These are phyloP conservation scores for Ceramica pisi DNA, from an alignment of 2,888 invertebrate species.

Conservation along the genomic window DNA sequence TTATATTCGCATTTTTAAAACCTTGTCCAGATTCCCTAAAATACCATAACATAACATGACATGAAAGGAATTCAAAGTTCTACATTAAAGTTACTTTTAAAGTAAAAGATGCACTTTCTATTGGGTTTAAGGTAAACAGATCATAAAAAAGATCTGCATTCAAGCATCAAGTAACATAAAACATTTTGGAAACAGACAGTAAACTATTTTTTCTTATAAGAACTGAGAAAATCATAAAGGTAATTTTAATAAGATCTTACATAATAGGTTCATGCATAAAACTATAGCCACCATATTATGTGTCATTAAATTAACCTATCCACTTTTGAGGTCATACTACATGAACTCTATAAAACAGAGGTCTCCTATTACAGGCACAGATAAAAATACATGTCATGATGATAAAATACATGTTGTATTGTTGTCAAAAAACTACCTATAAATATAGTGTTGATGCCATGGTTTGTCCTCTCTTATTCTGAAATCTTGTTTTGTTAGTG, in stretches of 20 bases:
- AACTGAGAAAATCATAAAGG: neutral
- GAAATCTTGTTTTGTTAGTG: too few relatives aligned
- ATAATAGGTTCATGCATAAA: slow-evolving; percentile 2
- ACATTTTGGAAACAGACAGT: neutral
- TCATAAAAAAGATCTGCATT: neutral
- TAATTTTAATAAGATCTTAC: neutral
- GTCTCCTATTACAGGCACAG: slow-evolving; percentile 6
- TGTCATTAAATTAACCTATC: slow-evolving; percentile 19
- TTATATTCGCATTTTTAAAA: neutral
- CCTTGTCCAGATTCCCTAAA: neutral
- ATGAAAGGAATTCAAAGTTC: neutral
- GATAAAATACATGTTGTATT: neutral
- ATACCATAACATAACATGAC: neutral
- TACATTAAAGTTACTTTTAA: slow-evolving; percentile 6
- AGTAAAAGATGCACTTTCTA: neutral
- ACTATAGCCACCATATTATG: neutral
- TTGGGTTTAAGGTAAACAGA: slow-evolving; percentile 30
- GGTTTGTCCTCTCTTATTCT: too few relatives aligned
- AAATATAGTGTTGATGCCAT: slow-evolving; percentile 20
- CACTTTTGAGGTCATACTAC: slow-evolving; percentile 23
- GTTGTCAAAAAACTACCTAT: slow-evolving; percentile 7
- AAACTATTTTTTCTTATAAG: neutral
- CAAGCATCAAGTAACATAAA: neutral
- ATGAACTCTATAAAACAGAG: slow-evolving; percentile 15
- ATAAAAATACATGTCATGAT: neutral